phyloP scores from a whole-genome alignment of 2,888 invertebrate genomes.

The Eupithecia vulgata region DNA sequence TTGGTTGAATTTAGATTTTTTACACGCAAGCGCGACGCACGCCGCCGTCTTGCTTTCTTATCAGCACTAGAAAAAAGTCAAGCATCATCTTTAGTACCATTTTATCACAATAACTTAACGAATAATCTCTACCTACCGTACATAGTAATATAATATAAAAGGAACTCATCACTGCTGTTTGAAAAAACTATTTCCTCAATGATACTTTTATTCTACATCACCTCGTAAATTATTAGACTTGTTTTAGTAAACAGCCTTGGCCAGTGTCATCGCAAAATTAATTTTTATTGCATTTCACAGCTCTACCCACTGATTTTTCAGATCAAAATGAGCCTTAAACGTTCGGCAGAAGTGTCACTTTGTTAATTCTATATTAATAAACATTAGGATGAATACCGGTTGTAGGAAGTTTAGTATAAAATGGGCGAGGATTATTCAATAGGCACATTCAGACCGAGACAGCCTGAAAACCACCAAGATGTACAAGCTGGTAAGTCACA shows the following conservation, averaged over 20 bases:
- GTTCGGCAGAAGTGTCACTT: slow-evolving; percentile 42
- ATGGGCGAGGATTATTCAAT: slow-evolving; percentile 41
- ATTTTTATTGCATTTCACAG: slow-evolving; percentile 50
- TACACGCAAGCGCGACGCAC: too few species aligned
- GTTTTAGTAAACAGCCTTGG: slow-evolving; percentile 47
- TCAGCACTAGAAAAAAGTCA: too few species aligned
- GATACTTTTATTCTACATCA: slow-evolving; percentile 29
- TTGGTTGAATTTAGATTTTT: too few species aligned
- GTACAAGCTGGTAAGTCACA: slow-evolving; percentile 49
- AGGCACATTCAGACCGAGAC: slow-evolving; percentile 48
- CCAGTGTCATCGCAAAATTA: slow-evolving; percentile 45
- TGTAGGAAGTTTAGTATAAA: slow-evolving; percentile 48
- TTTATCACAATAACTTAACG: background rate
- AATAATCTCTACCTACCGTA: background rate
- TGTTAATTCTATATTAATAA: slow-evolving; percentile 35
- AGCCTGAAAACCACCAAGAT: slow-evolving; percentile 47
- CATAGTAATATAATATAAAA: background rate
- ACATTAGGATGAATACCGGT: slow-evolving; percentile 45
- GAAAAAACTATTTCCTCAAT: slow-evolving; percentile 27
- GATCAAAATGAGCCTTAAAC: slow-evolving; percentile 47
- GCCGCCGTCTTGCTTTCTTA: too few species aligned
- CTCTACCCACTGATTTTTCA: slow-evolving; percentile 31
- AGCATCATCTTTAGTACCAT: background rate
- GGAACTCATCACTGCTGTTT: slow-evolving; percentile 1
- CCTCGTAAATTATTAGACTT: slow-evolving; percentile 44